Conservation (phyloP, 2,113 vertebrate genomes). For the Dolichallabes microphthalmus region DNA sequence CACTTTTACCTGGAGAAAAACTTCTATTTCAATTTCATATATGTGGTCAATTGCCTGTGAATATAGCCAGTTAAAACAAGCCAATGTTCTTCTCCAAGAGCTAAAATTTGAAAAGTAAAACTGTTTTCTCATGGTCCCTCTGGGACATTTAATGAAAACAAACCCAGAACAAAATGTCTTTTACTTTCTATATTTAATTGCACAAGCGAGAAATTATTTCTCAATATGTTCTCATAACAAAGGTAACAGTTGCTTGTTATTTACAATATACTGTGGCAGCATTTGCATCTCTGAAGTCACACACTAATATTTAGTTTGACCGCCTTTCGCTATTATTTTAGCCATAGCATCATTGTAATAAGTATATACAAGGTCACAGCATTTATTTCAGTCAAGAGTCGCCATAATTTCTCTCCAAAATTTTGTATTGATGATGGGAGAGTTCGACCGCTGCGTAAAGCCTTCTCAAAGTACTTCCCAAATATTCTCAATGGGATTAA, state of each 20-base stretch:
- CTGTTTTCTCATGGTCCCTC: neutral
- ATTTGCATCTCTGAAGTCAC: neutral
- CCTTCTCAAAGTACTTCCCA: no score
- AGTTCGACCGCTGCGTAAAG: no score
- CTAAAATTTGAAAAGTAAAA: slow-evolving; percentile 24
- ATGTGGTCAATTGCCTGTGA: slow-evolving; percentile 19
- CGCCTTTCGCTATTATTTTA: no score
- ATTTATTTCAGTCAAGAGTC: no score
- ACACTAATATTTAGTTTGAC: neutral
- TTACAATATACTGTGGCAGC: neutral
- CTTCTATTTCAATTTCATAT: slow-evolving; percentile 17
- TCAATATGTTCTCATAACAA: slow-evolving; percentile 17
- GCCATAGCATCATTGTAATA: no score
- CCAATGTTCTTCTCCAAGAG: neutral
- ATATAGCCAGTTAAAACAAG: slow-evolving; percentile 17
- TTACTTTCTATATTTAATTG: neutral
- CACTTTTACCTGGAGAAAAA: neutral
- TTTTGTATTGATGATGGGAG: no score
- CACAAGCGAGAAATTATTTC: slow-evolving; percentile 8
- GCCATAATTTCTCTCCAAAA: no score
- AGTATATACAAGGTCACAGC: no score
- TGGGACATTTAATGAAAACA: slow-evolving; percentile 15
- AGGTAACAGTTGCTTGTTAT: slow-evolving; percentile 2
- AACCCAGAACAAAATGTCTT: neutral
- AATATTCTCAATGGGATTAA: no score